A percentile compares a stretch with the other conserved stretches of the same genome.
phyloP scores from a whole-genome alignment of 2,888 invertebrate genomes.

The Eupithecia tripunctaria region DNA sequence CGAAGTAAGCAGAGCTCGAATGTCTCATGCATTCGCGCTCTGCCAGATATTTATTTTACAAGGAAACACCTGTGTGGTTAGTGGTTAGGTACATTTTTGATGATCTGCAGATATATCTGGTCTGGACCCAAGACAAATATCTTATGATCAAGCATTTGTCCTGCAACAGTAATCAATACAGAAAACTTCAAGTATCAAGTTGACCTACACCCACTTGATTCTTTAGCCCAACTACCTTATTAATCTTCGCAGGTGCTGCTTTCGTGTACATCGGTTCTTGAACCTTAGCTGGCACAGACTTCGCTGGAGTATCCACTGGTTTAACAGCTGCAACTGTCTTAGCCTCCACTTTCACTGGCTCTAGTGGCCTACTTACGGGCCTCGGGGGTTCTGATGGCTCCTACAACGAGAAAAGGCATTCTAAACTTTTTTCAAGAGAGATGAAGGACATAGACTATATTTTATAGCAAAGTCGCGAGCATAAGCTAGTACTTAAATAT shows the following conservation, averaged over 20 bases:
- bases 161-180: not conserved
- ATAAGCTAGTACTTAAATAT: too few species aligned
- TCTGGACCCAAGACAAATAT: not conserved
- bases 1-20: not conserved
- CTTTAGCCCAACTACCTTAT: constrained; percentile 55
- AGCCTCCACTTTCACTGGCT: constrained; percentile 69
- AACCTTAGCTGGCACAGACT: constrained; percentile 71
- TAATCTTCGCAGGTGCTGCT: constrained; percentile 69
- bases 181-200: not conserved
- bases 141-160: not conserved
- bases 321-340: constrained; percentile 72
- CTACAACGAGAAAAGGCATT: constrained; percentile 45
- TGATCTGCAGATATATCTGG: not conserved
- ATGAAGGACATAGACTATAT: not conserved
- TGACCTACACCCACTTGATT: not conserved
- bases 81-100: too few species aligned
- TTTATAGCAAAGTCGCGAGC: not conserved
- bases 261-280: constrained; percentile 77
- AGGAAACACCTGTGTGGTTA: not conserved
- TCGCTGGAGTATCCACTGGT: constrained; percentile 64
- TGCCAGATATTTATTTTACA: not conserved
- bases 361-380: constrained; percentile 55
- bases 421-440: not conserved
- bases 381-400: constrained; percentile 69
- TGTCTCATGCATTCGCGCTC: too few species aligned